A percentile compares a stretch with the other conserved stretches of the same genome.
phyloP scores from a whole-genome alignment of 2,888 invertebrate species.

The Cryptus viduatorius region DNA sequence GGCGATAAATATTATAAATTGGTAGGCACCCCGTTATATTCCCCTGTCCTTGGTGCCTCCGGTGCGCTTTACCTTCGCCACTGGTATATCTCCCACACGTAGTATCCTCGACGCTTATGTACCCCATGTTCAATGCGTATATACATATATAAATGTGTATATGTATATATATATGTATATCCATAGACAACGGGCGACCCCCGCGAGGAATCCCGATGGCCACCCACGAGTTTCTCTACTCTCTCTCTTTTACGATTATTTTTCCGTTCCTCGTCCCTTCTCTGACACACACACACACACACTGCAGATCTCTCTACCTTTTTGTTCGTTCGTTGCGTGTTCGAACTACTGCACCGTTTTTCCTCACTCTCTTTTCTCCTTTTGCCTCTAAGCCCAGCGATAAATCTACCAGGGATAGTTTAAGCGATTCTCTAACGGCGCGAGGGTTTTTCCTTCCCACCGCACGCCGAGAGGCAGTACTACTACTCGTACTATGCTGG shows the following conservation, averaged over 20 bases:
- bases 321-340: constrained; percentile 52
- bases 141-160: constrained; percentile 40
- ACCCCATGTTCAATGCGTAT: constrained; percentile 17
- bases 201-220: constrained; percentile 59
- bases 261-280: constrained; percentile 54
- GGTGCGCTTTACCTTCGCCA: constrained; percentile 48
- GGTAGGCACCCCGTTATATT: constrained; percentile 70
- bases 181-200: constrained; percentile 32
- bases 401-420: constrained; percentile 80
- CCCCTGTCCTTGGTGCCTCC: constrained; percentile 46
- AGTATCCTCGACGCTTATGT: constrained; percentile 41
- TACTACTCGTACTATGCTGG: constrained; percentile 22
- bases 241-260: constrained; percentile 59
- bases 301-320: constrained; percentile 29
- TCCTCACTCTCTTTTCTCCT: constrained; percentile 35
- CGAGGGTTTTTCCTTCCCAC: constrained; percentile 63
- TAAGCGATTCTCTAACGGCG: constrained; percentile 81
- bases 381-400: constrained; percentile 71
- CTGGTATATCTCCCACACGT: constrained; percentile 30
- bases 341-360: constrained; percentile 53
- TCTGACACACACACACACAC: constrained; percentile 35
- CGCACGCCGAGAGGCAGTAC: constrained; percentile 23
- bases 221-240: constrained; percentile 52
- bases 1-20: constrained; percentile 84
- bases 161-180: constrained; percentile 26